Evolutionary conservation across 2,888 invertebrate genomes (phyloP), one percentile per base, ranked within the genome.

Genomic region (Eugnorisma glareosa): DNA sequence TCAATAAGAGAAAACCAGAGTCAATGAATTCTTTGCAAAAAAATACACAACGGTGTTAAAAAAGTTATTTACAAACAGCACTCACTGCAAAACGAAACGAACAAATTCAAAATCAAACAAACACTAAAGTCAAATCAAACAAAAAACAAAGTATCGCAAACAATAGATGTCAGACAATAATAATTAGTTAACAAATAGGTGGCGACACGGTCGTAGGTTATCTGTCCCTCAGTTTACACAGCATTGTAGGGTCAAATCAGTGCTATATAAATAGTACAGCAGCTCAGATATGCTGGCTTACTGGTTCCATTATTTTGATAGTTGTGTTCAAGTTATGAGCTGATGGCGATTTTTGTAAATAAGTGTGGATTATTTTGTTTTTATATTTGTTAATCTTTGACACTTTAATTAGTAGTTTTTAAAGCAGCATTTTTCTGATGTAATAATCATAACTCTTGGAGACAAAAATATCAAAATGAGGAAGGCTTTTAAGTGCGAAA

Each of bases 241-340:
- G 92, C 88, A 91, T 91, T 93, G 93, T 93, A 90, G 89, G 76
- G 82, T 89, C 89, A 94, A 95, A 95, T 95, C 95, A 94, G 91
- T 88, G 93, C 91, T 93, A 90, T 89, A 94, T 93, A 94, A 95
- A 95, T 94, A 94, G 90, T 92, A 91, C 90, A 86, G 88, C 87
- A 88, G 91, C 91, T 89, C 88, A 89, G 93, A 94, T 93, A 93
- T 90, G 88, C 85, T 87, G 83, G 89, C 85, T 90, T 90, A 90
- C 86, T 88, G 87, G 73, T 85, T 85, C 79, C 74, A 83, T 85
- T n/a, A n/a, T n/a, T n/a, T 86, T 84, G 79, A 82, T 87, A 83
- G 83, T 71, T 64, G 40, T 54, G 73, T 48, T 2, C 66, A 90
- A 90, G 84, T 81, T 61, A 87, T 31, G 64, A 83, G 80, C 73